Evolutionary conservation across 2,113 vertebrate genomes (phyloP).

Genomic region (Planiliza haematocheilus): DNA sequence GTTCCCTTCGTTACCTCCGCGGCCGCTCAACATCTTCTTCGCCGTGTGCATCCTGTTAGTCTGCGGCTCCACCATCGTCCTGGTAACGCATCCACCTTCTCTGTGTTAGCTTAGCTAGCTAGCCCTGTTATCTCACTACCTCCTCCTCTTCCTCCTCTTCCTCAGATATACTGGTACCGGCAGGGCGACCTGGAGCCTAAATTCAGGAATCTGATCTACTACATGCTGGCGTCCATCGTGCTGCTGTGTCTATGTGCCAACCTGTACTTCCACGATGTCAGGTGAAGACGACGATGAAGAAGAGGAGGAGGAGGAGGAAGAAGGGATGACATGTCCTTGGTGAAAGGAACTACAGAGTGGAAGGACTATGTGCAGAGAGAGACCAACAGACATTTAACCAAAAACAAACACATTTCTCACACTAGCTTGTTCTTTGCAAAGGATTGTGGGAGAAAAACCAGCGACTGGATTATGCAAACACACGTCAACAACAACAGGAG

Average conservation of each 20-base stretch:
- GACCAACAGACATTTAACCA: slow-evolving; percentile 10
- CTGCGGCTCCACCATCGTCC: slow-evolving; percentile 80
- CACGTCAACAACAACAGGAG: too few species aligned
- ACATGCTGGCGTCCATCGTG: slow-evolving; percentile 92
- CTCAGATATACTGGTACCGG: slow-evolving; percentile 96
- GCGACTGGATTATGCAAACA: slow-evolving; percentile 7
- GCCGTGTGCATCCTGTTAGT: slow-evolving; percentile 83
- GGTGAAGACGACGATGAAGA: slow-evolving; percentile 35
- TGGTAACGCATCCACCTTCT: slow-evolving; percentile 71
- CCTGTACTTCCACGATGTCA: slow-evolving; percentile 96
- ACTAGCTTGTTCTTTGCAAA: slow-evolving; percentile 22
- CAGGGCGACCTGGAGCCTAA: slow-evolving; percentile 98
- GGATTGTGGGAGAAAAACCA: slow-evolving; percentile 32
- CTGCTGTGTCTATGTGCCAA: slow-evolving; percentile 99
- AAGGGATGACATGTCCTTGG: slow-evolving; percentile 55
- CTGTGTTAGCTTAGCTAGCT: neutral
- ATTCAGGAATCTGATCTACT: slow-evolving; percentile 98
- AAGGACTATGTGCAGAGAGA: slow-evolving; percentile 1
- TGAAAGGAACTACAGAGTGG: slow-evolving; percentile 17
- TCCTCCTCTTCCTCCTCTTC: neutral
- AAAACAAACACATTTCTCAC: neutral
- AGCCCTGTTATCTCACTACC: slow-evolving; percentile 72
- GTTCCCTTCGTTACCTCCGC: slow-evolving; percentile 83
- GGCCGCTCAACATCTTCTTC: slow-evolving; percentile 85
- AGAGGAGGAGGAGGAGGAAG: slow-evolving; percentile 15